phyloP scores from a whole-genome alignment of 2,888 invertebrate species.

The Cataglyphis altisquamis region DNA sequence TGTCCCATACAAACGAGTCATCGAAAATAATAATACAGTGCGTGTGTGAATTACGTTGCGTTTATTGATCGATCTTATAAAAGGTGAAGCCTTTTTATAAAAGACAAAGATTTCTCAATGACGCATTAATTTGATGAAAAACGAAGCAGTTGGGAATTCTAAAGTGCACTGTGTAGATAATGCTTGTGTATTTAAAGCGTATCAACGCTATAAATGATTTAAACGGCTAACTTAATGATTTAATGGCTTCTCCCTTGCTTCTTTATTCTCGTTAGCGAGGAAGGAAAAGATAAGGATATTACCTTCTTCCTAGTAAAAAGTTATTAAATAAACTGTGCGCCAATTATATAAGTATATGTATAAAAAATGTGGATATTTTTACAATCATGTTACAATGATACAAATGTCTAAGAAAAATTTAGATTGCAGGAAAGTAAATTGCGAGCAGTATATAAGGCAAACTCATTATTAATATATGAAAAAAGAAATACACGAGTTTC shows the following conservation, averaged over 20 bases:
- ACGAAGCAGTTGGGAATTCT: neutral
- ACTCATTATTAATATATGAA: neutral
- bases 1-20: neutral
- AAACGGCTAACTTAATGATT: conserved; percentile 19
- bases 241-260: conserved; percentile 16
- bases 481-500: neutral
- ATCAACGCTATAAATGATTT: conserved; percentile 8
- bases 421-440: neutral
- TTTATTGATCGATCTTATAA: neutral
- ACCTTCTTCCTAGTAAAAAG: neutral
- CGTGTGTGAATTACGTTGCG: neutral
- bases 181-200: conserved; percentile 10
- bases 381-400: neutral
- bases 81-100: neutral
- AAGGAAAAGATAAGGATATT: conserved; percentile 4
- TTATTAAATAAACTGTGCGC: neutral
- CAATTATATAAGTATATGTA: neutral
- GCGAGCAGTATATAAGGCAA: neutral
- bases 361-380: neutral
- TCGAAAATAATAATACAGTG: neutral
- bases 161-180: neutral
- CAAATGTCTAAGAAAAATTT: neutral
- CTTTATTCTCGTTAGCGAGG: neutral
- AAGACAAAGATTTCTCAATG: neutral
- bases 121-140: neutral